Conservation (phyloP, 2,797 vertebrate genomes). For the Rhinatrema bivittatum region DNA sequence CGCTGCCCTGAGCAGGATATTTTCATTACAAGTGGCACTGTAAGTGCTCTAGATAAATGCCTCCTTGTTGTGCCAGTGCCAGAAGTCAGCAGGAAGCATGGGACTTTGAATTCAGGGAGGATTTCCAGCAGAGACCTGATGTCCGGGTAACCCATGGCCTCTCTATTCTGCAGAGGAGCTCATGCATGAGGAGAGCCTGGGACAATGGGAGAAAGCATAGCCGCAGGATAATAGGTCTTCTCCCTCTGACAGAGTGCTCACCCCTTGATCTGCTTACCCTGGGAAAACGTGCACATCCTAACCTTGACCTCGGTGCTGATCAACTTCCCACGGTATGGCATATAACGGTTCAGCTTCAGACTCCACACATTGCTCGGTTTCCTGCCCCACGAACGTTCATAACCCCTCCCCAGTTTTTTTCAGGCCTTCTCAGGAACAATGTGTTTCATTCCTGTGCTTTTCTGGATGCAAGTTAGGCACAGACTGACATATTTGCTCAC, state of each 20-base stretch:
- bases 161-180: slow-evolving; percentile 73
- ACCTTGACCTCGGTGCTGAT: slow-evolving; percentile 33
- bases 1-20: too few relatives aligned
- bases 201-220: slow-evolving; percentile 66
- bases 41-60: too few relatives aligned
- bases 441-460: too few relatives aligned
- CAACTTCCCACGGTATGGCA: too few relatives aligned
- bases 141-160: slow-evolving; percentile 76
- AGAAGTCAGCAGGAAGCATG: slow-evolving; percentile 27
- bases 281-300: slow-evolving; percentile 51
- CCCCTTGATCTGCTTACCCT: slow-evolving; percentile 71
- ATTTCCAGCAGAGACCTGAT: slow-evolving; percentile 86
- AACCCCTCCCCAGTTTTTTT: too few relatives aligned
- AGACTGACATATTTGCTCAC: too few relatives aligned
- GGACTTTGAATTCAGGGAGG: slow-evolving; percentile 65
- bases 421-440: too few relatives aligned
- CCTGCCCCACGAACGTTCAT: too few relatives aligned
- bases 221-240: slow-evolving; percentile 64
- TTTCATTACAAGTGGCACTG: too few relatives aligned
- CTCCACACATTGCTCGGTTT: too few relatives aligned
- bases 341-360: too few relatives aligned
- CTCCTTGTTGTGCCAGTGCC: slow-evolving; percentile 5
- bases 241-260: slow-evolving; percentile 82
- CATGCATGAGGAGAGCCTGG: slow-evolving; percentile 79
- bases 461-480: too few relatives aligned